Conservation (phyloP, 2,113 vertebrate genomes). For the Sinocyclocheilus rhinocerous region DNA sequence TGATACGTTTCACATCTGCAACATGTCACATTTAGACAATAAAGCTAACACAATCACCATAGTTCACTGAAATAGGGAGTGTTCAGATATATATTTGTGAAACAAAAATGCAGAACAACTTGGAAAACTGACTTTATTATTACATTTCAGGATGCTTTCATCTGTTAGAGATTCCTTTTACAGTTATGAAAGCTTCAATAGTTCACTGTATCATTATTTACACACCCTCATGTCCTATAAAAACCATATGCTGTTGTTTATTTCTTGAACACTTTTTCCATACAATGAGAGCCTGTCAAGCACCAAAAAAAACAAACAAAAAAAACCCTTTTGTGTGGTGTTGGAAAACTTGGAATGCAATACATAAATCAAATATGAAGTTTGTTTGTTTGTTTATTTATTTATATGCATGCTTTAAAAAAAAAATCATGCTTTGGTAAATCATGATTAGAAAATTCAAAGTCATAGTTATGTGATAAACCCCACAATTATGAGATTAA, state of each 20-base stretch:
- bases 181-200: constrained; percentile 2
- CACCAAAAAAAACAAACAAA: neutral
- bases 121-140: neutral
- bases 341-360: neutral
- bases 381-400: too few relatives aligned
- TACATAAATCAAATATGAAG: neutral
- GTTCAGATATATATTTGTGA: constrained; percentile 16
- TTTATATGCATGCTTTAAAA: too few relatives aligned
- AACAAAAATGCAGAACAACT: neutral
- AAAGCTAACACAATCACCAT: constrained; percentile 1
- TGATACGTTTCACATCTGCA: neutral
- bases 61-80: constrained; percentile 3
- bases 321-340: neutral
- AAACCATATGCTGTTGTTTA: constrained; percentile 2
- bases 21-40: constrained; percentile 19
- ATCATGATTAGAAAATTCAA: too few relatives aligned
- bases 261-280: neutral
- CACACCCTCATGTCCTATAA: neutral
- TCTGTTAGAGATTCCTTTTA: neutral
- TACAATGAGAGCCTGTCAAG: neutral
- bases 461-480: too few relatives aligned
- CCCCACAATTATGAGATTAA: too few relatives aligned
- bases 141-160: constrained; percentile 16
- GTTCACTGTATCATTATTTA: neutral
- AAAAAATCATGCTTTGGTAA: too few relatives aligned